phyloP scores from a whole-genome alignment of 2,113 vertebrate genomes.

The Malurus elegans region DNA sequence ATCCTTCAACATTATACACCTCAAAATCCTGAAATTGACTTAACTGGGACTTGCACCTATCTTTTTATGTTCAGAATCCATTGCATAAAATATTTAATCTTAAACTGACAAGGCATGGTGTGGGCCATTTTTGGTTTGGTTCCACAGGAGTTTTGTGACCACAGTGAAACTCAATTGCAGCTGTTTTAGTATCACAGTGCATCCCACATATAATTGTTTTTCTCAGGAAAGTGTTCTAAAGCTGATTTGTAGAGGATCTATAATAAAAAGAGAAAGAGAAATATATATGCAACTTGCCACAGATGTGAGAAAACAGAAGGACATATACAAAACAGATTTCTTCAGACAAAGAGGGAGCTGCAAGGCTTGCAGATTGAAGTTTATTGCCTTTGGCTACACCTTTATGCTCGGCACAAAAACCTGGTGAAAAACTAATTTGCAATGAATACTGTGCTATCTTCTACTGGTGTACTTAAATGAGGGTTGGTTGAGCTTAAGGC shows the following conservation, averaged over 20 bases:
- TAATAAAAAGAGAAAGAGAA: not conserved
- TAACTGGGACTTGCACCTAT: not conserved
- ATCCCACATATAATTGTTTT: not conserved
- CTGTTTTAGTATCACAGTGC: not conserved
- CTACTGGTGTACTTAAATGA: fast-evolving
- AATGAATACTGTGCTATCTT: not conserved
- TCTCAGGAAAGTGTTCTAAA: not conserved
- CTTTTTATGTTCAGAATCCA: not conserved
- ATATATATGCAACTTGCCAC: fast-evolving
- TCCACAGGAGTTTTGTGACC: not conserved
- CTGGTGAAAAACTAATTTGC: not conserved
- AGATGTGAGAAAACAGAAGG: fast-evolving
- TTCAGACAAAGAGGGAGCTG: not conserved
- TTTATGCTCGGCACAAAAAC: not conserved
- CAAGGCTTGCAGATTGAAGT: not conserved
- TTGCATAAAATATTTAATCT: not conserved
- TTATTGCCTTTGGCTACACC: not conserved
- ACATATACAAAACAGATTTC: not conserved
- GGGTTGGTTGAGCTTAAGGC: not conserved
- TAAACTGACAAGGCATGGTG: not conserved
- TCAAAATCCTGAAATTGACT: not conserved
- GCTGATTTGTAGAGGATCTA: not conserved
- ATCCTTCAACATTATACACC: not conserved
- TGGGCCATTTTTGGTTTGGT: not conserved
- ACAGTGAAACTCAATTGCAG: not conserved